These are phyloP conservation scores for Elysia crispata DNA, from an alignment of 2,888 invertebrate species.

Conservation along the genomic window DNA sequence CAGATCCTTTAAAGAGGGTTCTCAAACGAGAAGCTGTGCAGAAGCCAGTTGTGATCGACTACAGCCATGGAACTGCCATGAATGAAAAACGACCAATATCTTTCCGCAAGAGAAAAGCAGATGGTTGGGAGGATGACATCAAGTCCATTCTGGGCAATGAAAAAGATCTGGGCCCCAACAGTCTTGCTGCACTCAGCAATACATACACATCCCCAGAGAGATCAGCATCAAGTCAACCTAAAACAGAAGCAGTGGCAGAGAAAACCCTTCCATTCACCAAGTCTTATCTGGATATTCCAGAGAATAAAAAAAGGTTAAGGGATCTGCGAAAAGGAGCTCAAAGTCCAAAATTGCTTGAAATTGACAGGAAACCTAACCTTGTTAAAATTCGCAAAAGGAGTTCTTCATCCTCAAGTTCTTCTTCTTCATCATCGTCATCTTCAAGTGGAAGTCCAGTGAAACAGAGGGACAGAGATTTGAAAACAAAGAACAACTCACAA, in stretches of 20 bases:
- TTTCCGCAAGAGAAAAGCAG: background rate
- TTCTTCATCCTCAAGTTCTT: too few species aligned
- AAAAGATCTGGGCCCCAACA: background rate
- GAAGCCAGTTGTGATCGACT: conserved; percentile 6
- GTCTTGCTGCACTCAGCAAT: background rate
- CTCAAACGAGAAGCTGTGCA: background rate
- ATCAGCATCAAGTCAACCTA: background rate
- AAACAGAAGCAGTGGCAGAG: background rate
- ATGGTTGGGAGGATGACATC: conserved; percentile 12
- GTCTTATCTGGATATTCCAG: background rate
- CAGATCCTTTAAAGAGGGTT: conserved; percentile 10
- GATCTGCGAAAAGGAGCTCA: too few species aligned
- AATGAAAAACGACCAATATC: background rate
- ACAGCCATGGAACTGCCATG: background rate
- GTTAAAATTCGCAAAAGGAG: too few species aligned
- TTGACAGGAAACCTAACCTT: too few species aligned
- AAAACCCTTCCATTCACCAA: background rate
- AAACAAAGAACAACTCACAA: too few species aligned
- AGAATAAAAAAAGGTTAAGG: too few species aligned
- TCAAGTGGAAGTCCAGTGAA: too few species aligned
- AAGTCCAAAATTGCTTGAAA: too few species aligned
- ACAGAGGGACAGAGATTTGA: too few species aligned
- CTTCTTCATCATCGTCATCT: too few species aligned
- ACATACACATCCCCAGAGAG: conserved; percentile 15
- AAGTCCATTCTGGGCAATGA: background rate